Evolutionary conservation across 2,113 vertebrate species (phyloP), one percentile per base, ranked within the genome.

Genomic region (Solenodon paradoxus): DNA sequence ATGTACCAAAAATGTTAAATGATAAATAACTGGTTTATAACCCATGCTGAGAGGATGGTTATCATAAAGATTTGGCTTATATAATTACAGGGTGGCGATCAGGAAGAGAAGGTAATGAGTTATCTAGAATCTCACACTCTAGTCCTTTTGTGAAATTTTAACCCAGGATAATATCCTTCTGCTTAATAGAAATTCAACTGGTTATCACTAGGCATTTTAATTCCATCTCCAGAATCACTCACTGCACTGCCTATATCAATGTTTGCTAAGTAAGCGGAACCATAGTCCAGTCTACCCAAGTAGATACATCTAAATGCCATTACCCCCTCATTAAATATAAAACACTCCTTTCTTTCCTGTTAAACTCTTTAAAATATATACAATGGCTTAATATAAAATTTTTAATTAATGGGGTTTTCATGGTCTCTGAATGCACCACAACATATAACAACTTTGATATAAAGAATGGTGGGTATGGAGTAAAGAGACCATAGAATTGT

Each of bases 161-260:
- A 80, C n/a, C 26, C 5, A 80, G 57, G 9, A 68, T 64, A 87
- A 75, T 66, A 61, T 47, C 42, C 42, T 87, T 96, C 94, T 77
- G 4, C 66, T 47, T 94, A 88, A 91, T 74, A 78, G 94, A 69
- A 74, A 85, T 47, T 81, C 61, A 81, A 82, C 9, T 61, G 55
- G 49, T 72, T 69, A 69, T 96, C 80, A 87, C 11, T 80, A 19
- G 26, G 47, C 68, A 57, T 24, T 95, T 94, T 61, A 81, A 66
- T n/a, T 57, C 42, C 40, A 88, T 81, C 49, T 59, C 71, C 28
- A 85, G 71, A 94, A 90, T 88, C 24, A 11, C 45, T 72, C n/a
- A 61, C 1, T 77, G 9, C n/a, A 88, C 32, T 6, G 72, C 5
- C 53, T 64, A 89, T 24, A 42, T 86, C 61, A 68, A 9, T 15